Conservation (phyloP, 2,797 vertebrate genomes). For the Hydrocynus forskahlii region DNA sequence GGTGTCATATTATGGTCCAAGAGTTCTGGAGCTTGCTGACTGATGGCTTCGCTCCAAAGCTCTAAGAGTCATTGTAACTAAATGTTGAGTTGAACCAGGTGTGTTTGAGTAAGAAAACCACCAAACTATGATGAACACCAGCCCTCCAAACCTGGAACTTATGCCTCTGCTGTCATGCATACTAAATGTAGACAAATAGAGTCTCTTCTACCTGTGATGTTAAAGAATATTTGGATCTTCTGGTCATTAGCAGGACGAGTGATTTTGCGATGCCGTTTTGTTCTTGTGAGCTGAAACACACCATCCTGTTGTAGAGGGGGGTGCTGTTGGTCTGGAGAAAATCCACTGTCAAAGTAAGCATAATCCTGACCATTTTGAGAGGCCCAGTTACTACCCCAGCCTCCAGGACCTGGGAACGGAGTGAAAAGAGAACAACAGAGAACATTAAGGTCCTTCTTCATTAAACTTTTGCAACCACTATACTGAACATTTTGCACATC, state of each 20-base stretch:
- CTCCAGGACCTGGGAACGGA: constrained; percentile 83
- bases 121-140: neutral
- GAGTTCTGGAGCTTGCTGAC: too few relatives aligned
- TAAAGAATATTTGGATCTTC: constrained; percentile 97
- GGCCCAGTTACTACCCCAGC: constrained; percentile 73
- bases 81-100: too few relatives aligned
- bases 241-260: constrained; percentile 84
- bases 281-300: constrained; percentile 66
- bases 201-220: constrained; percentile 89
- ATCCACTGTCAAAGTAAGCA: constrained; percentile 89
- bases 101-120: neutral
- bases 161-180: neutral
- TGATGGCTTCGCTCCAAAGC: too few relatives aligned
- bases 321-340: constrained; percentile 71
- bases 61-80: too few relatives aligned
- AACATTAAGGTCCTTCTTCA: neutral
- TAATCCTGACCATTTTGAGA: constrained; percentile 82
- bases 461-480: neutral
- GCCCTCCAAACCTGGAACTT: neutral
- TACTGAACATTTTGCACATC: neutral
- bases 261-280: constrained; percentile 84
- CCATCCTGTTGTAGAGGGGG: constrained; percentile 60
- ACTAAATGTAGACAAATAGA: neutral
- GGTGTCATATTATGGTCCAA: neutral
- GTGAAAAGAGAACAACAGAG: neutral